These are phyloP conservation scores for Agrenia bidenticulata DNA, from an alignment of 2,888 invertebrate species.

Conservation along the genomic window DNA sequence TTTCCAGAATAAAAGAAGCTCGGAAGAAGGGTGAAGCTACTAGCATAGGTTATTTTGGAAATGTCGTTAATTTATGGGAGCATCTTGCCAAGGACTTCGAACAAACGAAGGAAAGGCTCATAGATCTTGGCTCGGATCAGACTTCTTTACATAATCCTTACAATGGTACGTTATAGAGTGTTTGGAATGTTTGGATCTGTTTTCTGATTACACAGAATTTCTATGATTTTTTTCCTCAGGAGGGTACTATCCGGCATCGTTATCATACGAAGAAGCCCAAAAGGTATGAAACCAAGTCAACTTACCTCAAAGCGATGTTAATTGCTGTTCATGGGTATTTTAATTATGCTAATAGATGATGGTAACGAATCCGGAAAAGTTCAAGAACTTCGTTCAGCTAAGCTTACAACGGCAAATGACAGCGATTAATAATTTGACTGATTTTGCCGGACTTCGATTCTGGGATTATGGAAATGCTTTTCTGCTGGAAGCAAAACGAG, in stretches of 20 bases:
- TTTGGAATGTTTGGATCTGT: too few species aligned
- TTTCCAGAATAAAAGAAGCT: constrained; percentile 56
- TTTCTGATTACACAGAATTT: neutral
- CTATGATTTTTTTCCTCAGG: constrained; percentile 47
- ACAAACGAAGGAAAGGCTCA: constrained; percentile 60
- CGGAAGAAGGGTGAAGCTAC: constrained; percentile 54
- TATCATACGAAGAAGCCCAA: constrained; percentile 59
- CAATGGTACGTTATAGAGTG: constrained; percentile 56
- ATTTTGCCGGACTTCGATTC: constrained; percentile 60
- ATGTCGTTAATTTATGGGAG: constrained; percentile 60
- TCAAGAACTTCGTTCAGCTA: constrained; percentile 60
- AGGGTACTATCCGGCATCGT: constrained; percentile 63
- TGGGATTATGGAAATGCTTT: constrained; percentile 69
- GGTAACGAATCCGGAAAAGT: constrained; percentile 59
- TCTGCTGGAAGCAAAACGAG: constrained; percentile 63
- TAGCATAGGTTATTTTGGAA: constrained; percentile 64
- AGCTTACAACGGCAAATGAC: constrained; percentile 62
- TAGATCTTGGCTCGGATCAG: constrained; percentile 65
- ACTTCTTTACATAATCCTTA: constrained; percentile 65
- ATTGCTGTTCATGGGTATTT: too few species aligned
- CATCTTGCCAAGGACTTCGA: constrained; percentile 59
- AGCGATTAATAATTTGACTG: constrained; percentile 61
- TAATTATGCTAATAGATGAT: constrained; percentile 56
- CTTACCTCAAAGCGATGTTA: too few species aligned
- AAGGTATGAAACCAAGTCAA: constrained; percentile 44